These are phyloP conservation scores for Zaprionus lineosus DNA, from an alignment of 2,888 invertebrate genomes.

Conservation along the genomic window DNA sequence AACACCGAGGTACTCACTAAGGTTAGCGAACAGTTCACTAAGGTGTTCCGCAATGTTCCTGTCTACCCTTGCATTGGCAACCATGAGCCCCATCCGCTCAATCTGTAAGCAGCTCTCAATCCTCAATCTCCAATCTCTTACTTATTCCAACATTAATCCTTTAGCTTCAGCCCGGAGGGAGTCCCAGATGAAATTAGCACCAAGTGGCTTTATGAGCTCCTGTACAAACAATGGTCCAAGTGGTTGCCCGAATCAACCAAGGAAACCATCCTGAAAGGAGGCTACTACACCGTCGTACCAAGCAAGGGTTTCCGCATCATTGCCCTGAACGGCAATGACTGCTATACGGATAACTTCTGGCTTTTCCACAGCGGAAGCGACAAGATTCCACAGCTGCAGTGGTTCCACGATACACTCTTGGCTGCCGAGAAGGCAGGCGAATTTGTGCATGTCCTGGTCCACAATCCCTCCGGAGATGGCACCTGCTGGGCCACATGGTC, in stretches of 20 bases:
- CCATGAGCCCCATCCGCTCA: constrained; percentile 92
- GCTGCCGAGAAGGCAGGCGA: constrained; percentile 89
- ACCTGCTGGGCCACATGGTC: constrained; percentile 89
- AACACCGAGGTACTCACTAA: constrained; percentile 86
- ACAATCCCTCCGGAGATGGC: constrained; percentile 89
- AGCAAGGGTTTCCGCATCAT: constrained; percentile 89
- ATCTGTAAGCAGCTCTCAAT: constrained; percentile 86
- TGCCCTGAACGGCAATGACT: constrained; percentile 91
- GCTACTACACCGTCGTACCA: constrained; percentile 89
- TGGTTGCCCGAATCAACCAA: constrained; percentile 87
- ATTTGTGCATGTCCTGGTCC: constrained; percentile 91
- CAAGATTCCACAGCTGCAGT: constrained; percentile 89
- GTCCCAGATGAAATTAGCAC: constrained; percentile 84
- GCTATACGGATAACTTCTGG: constrained; percentile 85
- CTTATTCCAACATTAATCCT: background rate
- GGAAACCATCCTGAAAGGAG: constrained; percentile 86
- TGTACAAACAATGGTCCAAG: constrained; percentile 87
- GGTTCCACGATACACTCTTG: constrained; percentile 90
- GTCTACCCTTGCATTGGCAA: constrained; percentile 90
- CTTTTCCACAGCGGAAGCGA: constrained; percentile 88
- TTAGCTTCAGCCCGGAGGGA: constrained; percentile 86
- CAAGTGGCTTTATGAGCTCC: constrained; percentile 89
- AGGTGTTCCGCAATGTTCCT: constrained; percentile 85
- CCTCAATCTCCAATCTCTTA: background rate
- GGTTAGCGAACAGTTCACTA: constrained; percentile 84